Evolutionary conservation across 2,797 vertebrate species (phyloP).

Genomic region (Phyllotis vaccarum): DNA sequence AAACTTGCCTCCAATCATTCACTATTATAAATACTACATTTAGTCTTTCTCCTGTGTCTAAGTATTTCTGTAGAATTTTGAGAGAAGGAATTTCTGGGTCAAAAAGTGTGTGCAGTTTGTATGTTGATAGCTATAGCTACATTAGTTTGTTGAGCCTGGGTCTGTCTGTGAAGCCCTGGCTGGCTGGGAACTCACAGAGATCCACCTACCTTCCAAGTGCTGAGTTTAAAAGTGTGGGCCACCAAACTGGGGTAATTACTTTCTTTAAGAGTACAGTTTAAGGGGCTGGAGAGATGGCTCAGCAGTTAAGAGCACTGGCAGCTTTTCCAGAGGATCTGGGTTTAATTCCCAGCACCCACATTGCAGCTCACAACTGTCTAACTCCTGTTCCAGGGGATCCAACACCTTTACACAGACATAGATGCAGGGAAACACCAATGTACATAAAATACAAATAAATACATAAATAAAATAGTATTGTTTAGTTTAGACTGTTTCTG

Average conservation of each 20-base stretch:
- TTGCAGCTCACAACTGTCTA: too few relatives aligned
- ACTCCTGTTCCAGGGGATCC: too few relatives aligned
- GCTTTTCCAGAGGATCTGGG: too few relatives aligned
- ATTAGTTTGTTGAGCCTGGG: not conserved
- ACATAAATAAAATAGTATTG: not conserved
- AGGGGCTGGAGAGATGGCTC: not conserved
- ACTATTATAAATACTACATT: slow-evolving; percentile 63
- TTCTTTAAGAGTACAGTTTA: slow-evolving; percentile 58
- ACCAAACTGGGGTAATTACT: slow-evolving; percentile 22
- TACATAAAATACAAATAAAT: too few relatives aligned
- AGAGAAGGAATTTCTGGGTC: slow-evolving; percentile 59
- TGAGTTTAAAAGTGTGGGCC: not conserved
- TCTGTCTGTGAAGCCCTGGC: not conserved
- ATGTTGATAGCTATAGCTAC: slow-evolving; percentile 45
- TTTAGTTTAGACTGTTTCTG: slow-evolving; percentile 62
- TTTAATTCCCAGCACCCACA: too few relatives aligned
- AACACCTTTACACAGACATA: too few relatives aligned
- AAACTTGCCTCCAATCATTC: slow-evolving; percentile 26
- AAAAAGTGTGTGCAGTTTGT: slow-evolving; percentile 48
- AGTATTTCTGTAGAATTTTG: slow-evolving; percentile 64
- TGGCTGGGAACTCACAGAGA: not conserved
- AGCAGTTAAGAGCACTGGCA: too few relatives aligned
- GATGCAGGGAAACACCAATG: too few relatives aligned
- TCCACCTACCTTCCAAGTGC: not conserved
- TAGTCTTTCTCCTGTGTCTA: slow-evolving; percentile 44